Evolutionary conservation across 2,113 vertebrate genomes (phyloP), one percentile per base, ranked within the genome.

Genomic region (Bambusicola thoracicus): DNA sequence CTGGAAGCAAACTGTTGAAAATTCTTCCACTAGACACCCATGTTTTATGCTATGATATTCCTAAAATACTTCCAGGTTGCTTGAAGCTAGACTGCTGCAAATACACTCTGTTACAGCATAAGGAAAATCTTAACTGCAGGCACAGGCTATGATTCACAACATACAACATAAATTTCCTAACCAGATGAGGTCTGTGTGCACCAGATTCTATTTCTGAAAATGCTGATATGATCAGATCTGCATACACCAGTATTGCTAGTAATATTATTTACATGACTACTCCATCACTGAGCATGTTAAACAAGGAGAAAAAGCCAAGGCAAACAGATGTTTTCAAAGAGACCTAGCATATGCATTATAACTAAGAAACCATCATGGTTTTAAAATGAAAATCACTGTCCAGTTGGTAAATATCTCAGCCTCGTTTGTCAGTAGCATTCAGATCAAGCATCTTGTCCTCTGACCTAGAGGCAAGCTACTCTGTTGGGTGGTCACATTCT

Each of bases 11-110:
- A 34, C 67, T 62, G 55, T 13, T 85, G 53, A 73, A 91, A 92
- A 87, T 80, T 32, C 44, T 67, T 44, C 29, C 16, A 49, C 77
- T 91, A 82, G 48, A 85, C 56, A 86, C 20, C 8, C 65, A 79
- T 13, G 43, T 81, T 92, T 91, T 76, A 53, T 36, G 8, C 30
- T n/a, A 40, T 43, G 55, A 63, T 74, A 21, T 85, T 85, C 49
- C 55, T 82, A 85, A 92, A 95, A 77, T 80, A 63, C 8, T 82
- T 89, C 63, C 76, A 95, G 59, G 77, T 70, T 81, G 21, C 59
- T 87, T 10, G 2, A 92, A 91, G 32, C 49, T 53, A 73, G n/a
- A 79, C 32, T 74, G 36, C 59, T 87, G 59, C 82, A 94, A 74
- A 34, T 63, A 81, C 79, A 41, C 55, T 82, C 49, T 83, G 63